phyloP scores from a whole-genome alignment of 2,888 invertebrate genomes.

The Tetranychus piercei region DNA sequence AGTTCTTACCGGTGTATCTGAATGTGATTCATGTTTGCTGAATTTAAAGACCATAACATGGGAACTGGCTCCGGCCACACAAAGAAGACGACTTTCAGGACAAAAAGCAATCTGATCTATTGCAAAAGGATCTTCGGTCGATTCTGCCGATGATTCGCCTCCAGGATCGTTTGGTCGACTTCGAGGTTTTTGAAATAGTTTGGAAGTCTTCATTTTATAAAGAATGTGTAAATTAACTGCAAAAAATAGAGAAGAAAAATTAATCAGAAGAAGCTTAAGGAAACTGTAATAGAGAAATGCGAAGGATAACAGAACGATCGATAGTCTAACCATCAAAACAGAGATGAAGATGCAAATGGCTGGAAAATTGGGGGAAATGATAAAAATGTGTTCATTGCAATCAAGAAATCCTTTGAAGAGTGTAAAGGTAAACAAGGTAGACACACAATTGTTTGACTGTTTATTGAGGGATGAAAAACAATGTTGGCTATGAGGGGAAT shows the following conservation, averaged over 20 bases:
- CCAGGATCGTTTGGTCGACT: slow-evolving; percentile 17
- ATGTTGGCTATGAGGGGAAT: too few relatives aligned
- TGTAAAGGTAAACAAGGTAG: too few relatives aligned
- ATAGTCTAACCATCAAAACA: too few relatives aligned
- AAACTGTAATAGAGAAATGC: not conserved
- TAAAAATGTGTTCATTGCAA: too few relatives aligned
- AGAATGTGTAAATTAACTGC: slow-evolving; percentile 78
- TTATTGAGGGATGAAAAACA: too few relatives aligned
- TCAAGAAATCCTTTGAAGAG: too few relatives aligned
- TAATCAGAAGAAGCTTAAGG: too few relatives aligned
- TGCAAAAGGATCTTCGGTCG: slow-evolving; percentile 61
- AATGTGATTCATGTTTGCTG: slow-evolving; percentile 59
- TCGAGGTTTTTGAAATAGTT: slow-evolving; percentile 58
- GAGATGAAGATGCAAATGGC: not conserved
- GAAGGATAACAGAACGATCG: not conserved
- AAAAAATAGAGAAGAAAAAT: slow-evolving; percentile 24
- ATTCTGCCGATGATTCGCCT: too few relatives aligned
- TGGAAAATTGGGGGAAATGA: too few relatives aligned
- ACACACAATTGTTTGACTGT: too few relatives aligned
- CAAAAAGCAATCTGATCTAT: slow-evolving; percentile 76
- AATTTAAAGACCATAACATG: slow-evolving; percentile 92
- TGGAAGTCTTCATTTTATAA: slow-evolving; percentile 91
- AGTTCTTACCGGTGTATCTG: slow-evolving; percentile 18
- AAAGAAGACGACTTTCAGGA: slow-evolving; percentile 72
- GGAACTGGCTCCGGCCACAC: slow-evolving; percentile 72